Base-by-base conservation (phyloP, 2,888 invertebrate genomes). In the Meiosimyza decipiens region DNA sequence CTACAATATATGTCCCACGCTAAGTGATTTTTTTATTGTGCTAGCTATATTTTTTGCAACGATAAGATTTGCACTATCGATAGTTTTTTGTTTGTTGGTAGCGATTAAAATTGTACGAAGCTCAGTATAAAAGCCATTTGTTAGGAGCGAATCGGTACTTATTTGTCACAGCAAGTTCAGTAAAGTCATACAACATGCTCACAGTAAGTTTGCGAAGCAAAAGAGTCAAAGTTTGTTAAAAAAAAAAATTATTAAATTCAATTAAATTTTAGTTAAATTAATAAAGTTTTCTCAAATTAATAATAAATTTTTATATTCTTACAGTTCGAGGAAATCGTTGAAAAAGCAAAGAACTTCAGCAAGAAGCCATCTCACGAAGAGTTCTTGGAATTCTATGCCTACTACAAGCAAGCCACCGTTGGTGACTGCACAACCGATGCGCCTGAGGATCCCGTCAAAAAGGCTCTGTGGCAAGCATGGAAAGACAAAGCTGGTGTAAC, bases 381-480 rank as follows among this genome's bases (percentile, higher is more conserved):
- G 83, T 90, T 95, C 86, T 88, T 96, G 77, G 93, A 94, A 73
- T 86, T 96, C 54, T 97, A 97, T 87, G 92, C 92, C 12, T 89
- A 95, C 22, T 97, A 90, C 89, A 96, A 96, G 85, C 96, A 97
- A 87, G 94, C 91, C 7, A 92, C 91, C 71, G 88, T 91, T 75
- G 96, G 96, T 2, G 95, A 97, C 83, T 90, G 91, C 79, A 92
- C 93, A 85, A 95, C 92, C 77, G 96, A 89, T 68, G 92, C 94
- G 80, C 97, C 98, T 70, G 95, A 96, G 76, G 96, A 98, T 82
- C 86, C 94, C 79, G 93, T 93, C 86, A 96, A 94, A 78, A 96
- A 95, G 85, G 96, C 96, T 9, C 97, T 98, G 88, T 98, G 95
- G 95, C 94, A 95, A 85, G 92, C 95, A 3, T 99, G 98, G 98